A percentile compares a stretch with the other conserved stretches of the same genome.
Evolutionary conservation across 2,888 invertebrate genomes (phyloP).

Genomic region (Fragum fragum): DNA sequence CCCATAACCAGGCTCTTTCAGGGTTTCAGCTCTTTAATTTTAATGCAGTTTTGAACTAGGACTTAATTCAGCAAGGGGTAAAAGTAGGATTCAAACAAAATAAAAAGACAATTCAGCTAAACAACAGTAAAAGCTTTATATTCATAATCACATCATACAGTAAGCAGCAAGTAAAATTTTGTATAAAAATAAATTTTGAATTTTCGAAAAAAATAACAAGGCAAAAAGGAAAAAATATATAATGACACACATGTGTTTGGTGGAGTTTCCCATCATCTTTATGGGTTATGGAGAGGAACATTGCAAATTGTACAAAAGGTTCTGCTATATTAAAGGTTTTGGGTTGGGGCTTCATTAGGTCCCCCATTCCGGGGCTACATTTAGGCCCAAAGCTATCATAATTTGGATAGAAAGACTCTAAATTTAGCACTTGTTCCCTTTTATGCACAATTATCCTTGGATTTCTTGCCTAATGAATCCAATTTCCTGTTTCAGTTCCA

Average conservation of each 20-base stretch:
- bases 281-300: neutral
- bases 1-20: no score
- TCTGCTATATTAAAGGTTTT: neutral
- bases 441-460: neutral
- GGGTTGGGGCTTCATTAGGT: no score
- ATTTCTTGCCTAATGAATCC: neutral
- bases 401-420: neutral
- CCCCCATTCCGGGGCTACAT: no score
- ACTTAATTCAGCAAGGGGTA: no score
- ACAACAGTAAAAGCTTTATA: neutral
- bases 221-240: neutral
- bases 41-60: no score
- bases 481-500: neutral
- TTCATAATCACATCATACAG: neutral
- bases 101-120: no score
- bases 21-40: no score
- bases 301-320: neutral
- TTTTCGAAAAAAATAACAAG: neutral
- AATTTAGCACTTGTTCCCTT: neutral
- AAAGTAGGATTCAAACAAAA: no score
- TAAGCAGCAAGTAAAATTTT: neutral
- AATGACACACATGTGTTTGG: neutral
- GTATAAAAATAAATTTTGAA: neutral
- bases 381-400: neutral
- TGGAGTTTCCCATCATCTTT: neutral